Evolutionary conservation across 2,113 vertebrate genomes (phyloP).

Genomic region (Ophiodon elongatus): DNA sequence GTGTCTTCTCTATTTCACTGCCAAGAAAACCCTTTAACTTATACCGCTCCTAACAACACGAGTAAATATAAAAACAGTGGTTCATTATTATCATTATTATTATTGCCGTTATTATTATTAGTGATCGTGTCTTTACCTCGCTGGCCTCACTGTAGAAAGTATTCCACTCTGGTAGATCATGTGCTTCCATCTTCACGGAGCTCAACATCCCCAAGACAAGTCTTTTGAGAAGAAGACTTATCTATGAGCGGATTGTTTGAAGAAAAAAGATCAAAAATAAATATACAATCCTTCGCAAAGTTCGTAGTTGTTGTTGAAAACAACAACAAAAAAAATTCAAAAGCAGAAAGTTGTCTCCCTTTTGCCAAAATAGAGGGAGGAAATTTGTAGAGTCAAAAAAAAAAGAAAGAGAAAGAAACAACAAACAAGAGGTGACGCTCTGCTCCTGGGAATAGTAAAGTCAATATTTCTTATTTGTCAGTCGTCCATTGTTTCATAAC

Average conservation of each 20-base stretch:
- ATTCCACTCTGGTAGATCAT: conserved; percentile 89
- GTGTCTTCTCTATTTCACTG: background rate
- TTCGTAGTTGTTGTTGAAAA: background rate
- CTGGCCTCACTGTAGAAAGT: conserved; percentile 87
- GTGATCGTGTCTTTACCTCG: conserved; percentile 79
- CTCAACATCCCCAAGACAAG: conserved; percentile 87
- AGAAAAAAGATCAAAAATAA: conserved; percentile 17
- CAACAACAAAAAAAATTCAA: conserved; percentile 30
- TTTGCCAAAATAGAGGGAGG: conserved; percentile 18
- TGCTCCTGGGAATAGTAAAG: conserved; percentile 39
- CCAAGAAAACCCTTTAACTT: background rate
- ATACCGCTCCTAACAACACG: background rate
- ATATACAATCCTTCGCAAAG: conserved; percentile 47
- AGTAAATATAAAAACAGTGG: background rate
- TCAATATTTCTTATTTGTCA: conserved; percentile 65
- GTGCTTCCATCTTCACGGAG: conserved; percentile 90
- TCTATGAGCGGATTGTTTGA: conserved; percentile 11
- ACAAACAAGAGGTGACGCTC: conserved; percentile 1
- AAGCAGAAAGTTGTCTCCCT: conserved; percentile 19
- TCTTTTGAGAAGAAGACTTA: conserved; percentile 46
- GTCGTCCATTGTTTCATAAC: conserved; percentile 71
- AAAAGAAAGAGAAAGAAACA: conserved; percentile 3
- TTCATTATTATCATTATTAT: background rate
- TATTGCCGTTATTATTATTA: background rate
- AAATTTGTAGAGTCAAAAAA: conserved; percentile 9